Percentiles rank a stretch among this genome's conserved stretches.
Conservation (phyloP, 2,888 invertebrate species). For the Hirtodrosophila trivittata region DNA sequence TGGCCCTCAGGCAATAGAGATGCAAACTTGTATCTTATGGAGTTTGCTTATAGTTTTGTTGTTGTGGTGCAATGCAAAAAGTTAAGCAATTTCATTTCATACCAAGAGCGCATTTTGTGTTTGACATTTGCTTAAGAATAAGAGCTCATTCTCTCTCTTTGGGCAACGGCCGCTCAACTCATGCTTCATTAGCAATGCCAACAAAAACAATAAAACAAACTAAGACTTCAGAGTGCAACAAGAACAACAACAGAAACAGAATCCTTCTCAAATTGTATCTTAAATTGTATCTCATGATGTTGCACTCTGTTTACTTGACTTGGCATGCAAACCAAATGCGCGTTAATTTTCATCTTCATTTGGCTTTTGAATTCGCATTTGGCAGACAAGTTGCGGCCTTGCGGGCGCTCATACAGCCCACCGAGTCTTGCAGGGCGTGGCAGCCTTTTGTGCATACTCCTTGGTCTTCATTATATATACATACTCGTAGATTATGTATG, state of each 20-base stretch:
- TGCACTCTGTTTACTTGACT: conserved; percentile 19
- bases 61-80: background rate
- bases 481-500: background rate
- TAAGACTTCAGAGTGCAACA: conserved; percentile 2
- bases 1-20: conserved; percentile 47
- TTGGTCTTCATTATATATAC: background rate
- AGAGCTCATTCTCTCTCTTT: background rate
- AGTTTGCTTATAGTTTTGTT: conserved; percentile 14
- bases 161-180: conserved; percentile 11
- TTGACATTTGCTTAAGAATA: conserved; percentile 37
- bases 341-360: conserved; percentile 56
- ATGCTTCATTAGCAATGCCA: conserved; percentile 64
- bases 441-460: conserved; percentile 9
- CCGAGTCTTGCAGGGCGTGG: conserved; percentile 14
- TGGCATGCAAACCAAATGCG: conserved; percentile 36
- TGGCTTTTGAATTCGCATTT: conserved; percentile 57
- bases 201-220: conserved; percentile 17
- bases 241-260: conserved; percentile 12
- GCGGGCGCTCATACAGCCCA: conserved; percentile 4
- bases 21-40: conserved; percentile 23
- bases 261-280: conserved; percentile 36
- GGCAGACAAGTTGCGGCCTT: conserved; percentile 37
- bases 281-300: conserved; percentile 33
- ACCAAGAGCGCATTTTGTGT: conserved; percentile 17
- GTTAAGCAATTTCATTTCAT: conserved; percentile 1